Percentiles rank a stretch among this genome's conserved stretches.
Conservation (phyloP, 2,888 invertebrate genomes). For the Cloeon dipterum region DNA sequence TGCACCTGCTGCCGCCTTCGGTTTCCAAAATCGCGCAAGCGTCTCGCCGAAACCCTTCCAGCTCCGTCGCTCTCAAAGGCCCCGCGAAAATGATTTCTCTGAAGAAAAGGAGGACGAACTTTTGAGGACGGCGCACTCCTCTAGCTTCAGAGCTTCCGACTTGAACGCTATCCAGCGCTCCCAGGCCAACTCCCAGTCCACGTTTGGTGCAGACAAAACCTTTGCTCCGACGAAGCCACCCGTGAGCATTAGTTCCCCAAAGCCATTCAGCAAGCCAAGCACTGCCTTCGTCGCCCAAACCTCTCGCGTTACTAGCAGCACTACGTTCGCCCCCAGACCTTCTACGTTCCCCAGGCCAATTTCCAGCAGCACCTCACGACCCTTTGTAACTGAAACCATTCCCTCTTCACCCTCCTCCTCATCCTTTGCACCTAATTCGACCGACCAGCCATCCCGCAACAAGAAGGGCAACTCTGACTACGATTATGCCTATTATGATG, state of each 20-base stretch:
- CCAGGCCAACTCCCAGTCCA: no score
- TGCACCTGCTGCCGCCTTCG: neutral
- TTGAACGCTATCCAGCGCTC: neutral
- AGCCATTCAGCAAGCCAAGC: no score
- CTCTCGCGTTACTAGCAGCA: no score
- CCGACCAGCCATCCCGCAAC: no score
- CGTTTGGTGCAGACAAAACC: no score
- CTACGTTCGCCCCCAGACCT: no score
- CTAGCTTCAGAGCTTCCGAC: neutral
- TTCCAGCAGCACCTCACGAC: neutral
- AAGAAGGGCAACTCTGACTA: constrained; percentile 1
- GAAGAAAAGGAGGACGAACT: neutral
- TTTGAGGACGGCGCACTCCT: neutral
- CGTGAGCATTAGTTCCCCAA: no score
- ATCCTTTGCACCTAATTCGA: no score
- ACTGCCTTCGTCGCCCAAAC: no score
- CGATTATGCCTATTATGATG: constrained; percentile 5
- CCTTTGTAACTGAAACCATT: no score
- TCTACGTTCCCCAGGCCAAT: neutral
- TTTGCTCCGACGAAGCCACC: no score
- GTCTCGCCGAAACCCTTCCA: neutral
- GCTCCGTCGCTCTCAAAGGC: neutral
- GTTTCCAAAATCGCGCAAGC: neutral
- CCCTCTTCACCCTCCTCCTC: no score
- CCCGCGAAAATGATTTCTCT: neutral